phyloP scores from a whole-genome alignment of 2,113 vertebrate genomes.

The Muntiacus muntjak region DNA sequence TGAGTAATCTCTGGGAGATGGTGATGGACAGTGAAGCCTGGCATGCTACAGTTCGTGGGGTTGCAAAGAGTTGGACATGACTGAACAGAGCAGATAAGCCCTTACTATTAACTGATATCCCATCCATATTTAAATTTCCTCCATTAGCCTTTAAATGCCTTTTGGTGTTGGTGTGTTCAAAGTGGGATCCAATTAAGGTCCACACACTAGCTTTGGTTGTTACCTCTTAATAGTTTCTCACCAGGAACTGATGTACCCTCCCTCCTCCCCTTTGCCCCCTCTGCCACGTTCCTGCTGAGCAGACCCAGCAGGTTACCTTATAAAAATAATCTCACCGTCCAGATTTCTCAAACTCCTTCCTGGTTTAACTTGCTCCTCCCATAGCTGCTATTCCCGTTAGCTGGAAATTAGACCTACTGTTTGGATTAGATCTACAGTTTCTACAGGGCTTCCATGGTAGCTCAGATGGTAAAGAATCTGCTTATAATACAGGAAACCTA shows the following conservation, averaged over 20 bases:
- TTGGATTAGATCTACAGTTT: neutral
- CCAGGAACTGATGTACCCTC: rapidly evolving
- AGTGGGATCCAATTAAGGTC: neutral
- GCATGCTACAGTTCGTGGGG: neutral
- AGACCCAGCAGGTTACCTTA: neutral
- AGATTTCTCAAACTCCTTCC: neutral
- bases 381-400: neutral
- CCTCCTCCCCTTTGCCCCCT: rapidly evolving
- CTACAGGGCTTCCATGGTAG: neutral
- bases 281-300: neutral
- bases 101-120: neutral
- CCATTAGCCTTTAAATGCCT: neutral
- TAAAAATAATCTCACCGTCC: neutral
- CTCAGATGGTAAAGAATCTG: neutral
- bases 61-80: neutral
- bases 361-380: neutral
- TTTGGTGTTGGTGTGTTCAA: neutral
- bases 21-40: neutral
- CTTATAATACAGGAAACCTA: neutral
- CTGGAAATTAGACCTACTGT: neutral
- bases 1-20: rapidly evolving
- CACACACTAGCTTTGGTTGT: neutral
- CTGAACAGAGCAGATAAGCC: neutral
- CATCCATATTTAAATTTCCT: neutral
- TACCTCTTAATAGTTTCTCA: neutral